phyloP scores from a whole-genome alignment of 2,888 invertebrate species.

The Clepsis dumicolana region DNA sequence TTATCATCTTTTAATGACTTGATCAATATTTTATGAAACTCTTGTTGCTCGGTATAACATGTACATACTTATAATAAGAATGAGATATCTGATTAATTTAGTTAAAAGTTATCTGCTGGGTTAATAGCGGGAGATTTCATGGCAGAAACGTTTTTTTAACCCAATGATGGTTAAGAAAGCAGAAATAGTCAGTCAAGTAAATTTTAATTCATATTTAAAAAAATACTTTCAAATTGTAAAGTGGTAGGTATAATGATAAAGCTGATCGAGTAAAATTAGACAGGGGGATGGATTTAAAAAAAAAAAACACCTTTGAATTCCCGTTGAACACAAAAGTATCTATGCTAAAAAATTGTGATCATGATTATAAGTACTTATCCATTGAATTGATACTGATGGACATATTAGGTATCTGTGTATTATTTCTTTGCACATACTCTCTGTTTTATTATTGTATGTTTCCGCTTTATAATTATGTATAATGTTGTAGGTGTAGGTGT shows the following conservation, averaged over 20 bases:
- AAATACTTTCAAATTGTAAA: too few species aligned
- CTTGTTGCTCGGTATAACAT: constrained; percentile 14
- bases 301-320: neutral
- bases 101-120: neutral
- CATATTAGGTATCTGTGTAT: neutral
- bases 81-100: neutral
- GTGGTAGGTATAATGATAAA: too few species aligned
- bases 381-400: neutral
- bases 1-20: constrained; percentile 13
- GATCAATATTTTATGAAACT: constrained; percentile 13
- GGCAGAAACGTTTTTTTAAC: neutral
- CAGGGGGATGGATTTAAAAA: too few species aligned
- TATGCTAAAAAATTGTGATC: too few species aligned
- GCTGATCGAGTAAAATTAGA: too few species aligned
- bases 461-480: constrained; percentile 5
- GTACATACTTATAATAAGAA: neutral
- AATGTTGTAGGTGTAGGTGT: neutral
- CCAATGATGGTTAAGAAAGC: too few species aligned
- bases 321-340: too few species aligned
- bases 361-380: too few species aligned
- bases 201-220: neutral
- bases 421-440: neutral
- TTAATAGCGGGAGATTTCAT: neutral
- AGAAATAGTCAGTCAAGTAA: too few species aligned
- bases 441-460: neutral